These are phyloP conservation scores for Drosophila testacea DNA, from an alignment of 2,888 invertebrate species.

Conservation along the genomic window DNA sequence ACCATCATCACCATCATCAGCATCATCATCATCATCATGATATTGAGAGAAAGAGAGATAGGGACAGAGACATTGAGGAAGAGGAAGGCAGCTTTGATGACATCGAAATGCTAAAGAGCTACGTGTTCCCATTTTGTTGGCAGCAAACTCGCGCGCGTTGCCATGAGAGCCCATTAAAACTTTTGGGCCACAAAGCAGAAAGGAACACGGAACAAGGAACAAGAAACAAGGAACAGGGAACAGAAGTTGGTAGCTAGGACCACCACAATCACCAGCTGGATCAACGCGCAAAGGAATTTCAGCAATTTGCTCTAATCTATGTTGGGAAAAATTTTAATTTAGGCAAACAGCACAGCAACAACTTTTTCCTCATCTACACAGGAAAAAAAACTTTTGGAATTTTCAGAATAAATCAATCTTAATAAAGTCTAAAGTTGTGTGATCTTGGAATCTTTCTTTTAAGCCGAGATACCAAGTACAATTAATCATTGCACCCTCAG, in stretches of 20 bases:
- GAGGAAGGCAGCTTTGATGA: constrained; percentile 32
- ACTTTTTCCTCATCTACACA: neutral
- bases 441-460: too few species aligned
- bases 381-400: too few species aligned
- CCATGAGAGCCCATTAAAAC: constrained; percentile 62
- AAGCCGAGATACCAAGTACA: too few species aligned
- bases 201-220: neutral
- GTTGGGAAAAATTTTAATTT: constrained; percentile 26
- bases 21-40: constrained; percentile 7
- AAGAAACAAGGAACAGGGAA: neutral
- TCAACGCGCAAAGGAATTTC: constrained; percentile 42
- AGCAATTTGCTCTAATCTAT: constrained; percentile 52
- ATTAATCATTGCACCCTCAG: too few species aligned
- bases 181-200: constrained; percentile 33
- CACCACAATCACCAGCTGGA: constrained; percentile 21
- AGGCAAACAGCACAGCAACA: constrained; percentile 14
- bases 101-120: constrained; percentile 41
- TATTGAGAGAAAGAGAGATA: neutral
- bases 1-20: constrained; percentile 5
- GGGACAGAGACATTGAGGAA: neutral
- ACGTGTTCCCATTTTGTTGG: constrained; percentile 54
- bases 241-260: constrained; percentile 2
- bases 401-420: too few species aligned
- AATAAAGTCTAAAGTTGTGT: too few species aligned
- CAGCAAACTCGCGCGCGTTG: constrained; percentile 22